Conservation (phyloP, 2,888 invertebrate species). For the Petrolisthes cinctipes region DNA sequence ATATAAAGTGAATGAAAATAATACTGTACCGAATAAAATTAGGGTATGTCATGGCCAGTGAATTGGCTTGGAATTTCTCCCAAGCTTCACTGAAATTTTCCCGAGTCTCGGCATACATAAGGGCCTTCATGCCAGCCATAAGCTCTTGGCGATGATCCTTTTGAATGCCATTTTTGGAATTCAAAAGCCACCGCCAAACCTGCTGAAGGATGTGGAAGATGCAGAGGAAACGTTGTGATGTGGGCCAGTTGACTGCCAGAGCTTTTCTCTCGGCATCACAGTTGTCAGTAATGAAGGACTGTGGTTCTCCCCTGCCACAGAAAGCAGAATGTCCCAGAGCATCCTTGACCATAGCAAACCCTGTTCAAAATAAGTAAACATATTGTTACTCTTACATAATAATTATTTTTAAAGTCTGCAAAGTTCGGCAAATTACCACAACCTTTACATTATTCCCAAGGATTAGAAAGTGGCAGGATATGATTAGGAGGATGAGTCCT, state of each 20-base stretch:
- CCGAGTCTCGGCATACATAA: slow-evolving; percentile 7
- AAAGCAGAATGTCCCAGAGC: background rate
- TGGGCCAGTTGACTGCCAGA: slow-evolving; percentile 12
- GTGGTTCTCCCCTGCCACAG: slow-evolving; percentile 4
- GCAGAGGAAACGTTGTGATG: background rate
- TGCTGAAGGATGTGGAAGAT: background rate
- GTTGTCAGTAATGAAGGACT: background rate
- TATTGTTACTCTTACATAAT: too few relatives aligned
- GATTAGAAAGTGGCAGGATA: too few relatives aligned
- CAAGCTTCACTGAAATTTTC: background rate
- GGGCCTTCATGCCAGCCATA: background rate
- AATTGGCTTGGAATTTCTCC: background rate
- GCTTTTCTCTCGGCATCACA: background rate
- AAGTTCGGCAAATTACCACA: too few relatives aligned
- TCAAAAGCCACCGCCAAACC: background rate
- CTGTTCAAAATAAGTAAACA: too few relatives aligned
- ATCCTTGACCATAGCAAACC: slow-evolving; percentile 4
- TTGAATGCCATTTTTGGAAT: slow-evolving; percentile 8
- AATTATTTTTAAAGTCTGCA: background rate
- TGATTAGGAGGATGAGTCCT: too few relatives aligned
- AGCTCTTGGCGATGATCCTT: background rate
- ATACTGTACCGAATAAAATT: background rate
- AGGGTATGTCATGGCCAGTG: background rate
- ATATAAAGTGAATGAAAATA: too few relatives aligned
- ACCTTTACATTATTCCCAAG: too few relatives aligned